Conservation (phyloP, 2,888 invertebrate species). For the Stenurella melanura region DNA sequence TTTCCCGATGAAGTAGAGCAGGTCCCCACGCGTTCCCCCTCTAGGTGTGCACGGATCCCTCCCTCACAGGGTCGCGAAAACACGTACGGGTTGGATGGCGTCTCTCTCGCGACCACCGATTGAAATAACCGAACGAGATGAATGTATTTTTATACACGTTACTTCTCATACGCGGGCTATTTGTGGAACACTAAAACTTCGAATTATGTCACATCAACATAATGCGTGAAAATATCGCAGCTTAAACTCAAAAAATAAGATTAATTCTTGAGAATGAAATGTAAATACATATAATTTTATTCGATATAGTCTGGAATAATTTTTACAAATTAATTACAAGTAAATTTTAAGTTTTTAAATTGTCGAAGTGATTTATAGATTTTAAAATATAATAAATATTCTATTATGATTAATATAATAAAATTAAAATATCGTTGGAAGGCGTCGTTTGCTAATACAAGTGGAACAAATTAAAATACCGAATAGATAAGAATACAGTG, state of each 20-base stretch:
- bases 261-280: not conserved
- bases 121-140: slow-evolving; percentile 29
- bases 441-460: no score
- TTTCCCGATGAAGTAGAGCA: slow-evolving; percentile 61
- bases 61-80: slow-evolving; percentile 30
- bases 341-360: no score
- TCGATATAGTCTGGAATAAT: no score
- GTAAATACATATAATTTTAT: not conserved
- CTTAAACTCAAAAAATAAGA: not conserved
- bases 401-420: no score
- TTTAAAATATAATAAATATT: no score
- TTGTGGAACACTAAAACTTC: slow-evolving; percentile 61
- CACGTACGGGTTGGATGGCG: slow-evolving; percentile 9
- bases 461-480: no score
- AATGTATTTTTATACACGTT: slow-evolving; percentile 49
- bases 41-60: slow-evolving; percentile 27
- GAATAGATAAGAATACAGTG: no score
- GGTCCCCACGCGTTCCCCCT: slow-evolving; percentile 60
- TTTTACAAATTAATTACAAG: not conserved
- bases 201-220: slow-evolving; percentile 61
- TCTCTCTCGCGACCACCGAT: slow-evolving; percentile 28
- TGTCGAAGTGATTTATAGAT: no score
- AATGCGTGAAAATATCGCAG: slow-evolving; percentile 7
- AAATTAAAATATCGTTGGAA: no score
- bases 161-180: slow-evolving; percentile 54